Base-by-base conservation (phyloP, 2,888 invertebrate genomes). In the Coelogynopora nodosa region DNA sequence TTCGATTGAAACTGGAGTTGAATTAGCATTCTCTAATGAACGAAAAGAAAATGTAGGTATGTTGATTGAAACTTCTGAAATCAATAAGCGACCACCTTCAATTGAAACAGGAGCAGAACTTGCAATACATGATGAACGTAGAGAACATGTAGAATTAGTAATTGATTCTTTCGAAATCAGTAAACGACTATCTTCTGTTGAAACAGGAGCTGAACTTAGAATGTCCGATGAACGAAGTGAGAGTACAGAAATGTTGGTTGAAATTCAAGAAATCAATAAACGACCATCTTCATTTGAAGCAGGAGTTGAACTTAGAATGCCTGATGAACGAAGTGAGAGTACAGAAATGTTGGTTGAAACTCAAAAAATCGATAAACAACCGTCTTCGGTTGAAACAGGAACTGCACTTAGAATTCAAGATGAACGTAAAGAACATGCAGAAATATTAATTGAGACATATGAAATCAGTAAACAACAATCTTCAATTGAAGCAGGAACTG, bases 21-120 rank as follows among this genome's bases (percentile, higher is more conserved):
- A 74, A 74, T 74, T 74, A 74, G 5, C 74, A 13, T 23, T 74
- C 23, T 23, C 74, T 74, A 26, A 74, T 23, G 74, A 74, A 74
- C 18, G 74, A 74, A 74, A 74, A 74, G 74, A 74, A 74, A 74
- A 23, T 74, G 27, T 26, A 74, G 74, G 23, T 74, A 23, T 74
- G 23, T 74, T 74, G 27, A 74, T n/a, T 74, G 23, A 5, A 49
- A 49, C 18, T 49, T 49, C 49, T 49, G 49, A 49, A 49, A 49
- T 49, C 5, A 49, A 49, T 49, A 5, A 5, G 5, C 49, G 10
- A 49, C 49, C 49, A 49, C 49, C 5, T 13, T 13, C 18, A 18
- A 49, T 49, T 49, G 18, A 13, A 49, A 13, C 49, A 13, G 49
- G 49, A 13, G 49, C 49, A 18, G 49, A 5, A 49, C 49, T 49